Conservation (phyloP, 2,113 vertebrate species). For the Apodemus speciosus region DNA sequence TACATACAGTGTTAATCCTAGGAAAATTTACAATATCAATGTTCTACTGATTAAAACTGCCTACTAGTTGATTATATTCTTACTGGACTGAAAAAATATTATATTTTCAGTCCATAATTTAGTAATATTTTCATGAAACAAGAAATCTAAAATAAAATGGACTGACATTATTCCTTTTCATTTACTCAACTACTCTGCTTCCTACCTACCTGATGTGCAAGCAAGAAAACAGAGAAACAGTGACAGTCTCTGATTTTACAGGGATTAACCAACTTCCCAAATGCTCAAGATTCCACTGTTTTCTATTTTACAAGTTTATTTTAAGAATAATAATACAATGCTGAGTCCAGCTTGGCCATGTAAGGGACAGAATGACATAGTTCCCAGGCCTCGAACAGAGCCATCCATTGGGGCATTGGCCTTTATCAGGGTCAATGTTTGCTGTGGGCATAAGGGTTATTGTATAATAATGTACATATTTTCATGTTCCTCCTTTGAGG, state of each 20-base stretch:
- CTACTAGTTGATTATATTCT: conserved; percentile 24
- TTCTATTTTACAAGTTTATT: neutral
- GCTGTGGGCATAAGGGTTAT: too few species aligned
- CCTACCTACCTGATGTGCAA: neutral
- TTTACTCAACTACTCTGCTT: neutral
- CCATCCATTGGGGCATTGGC: too few species aligned
- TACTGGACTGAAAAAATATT: conserved; percentile 36
- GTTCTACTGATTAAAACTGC: neutral
- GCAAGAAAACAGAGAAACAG: neutral
- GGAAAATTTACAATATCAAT: conserved; percentile 20
- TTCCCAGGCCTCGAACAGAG: too few species aligned
- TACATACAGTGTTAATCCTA: neutral
- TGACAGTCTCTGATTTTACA: neutral
- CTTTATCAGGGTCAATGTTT: too few species aligned
- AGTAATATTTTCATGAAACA: conserved; percentile 20
- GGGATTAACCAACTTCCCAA: neutral
- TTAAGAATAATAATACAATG: neutral
- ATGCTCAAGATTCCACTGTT: neutral
- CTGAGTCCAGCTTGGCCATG: too few species aligned
- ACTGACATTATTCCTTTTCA: conserved; percentile 27
- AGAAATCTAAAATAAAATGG: conserved; percentile 1
- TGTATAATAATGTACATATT: too few species aligned
- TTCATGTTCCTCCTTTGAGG: too few species aligned
- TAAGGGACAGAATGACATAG: too few species aligned
- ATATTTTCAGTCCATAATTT: conserved; percentile 12